Evolutionary conservation across 1,140 invertebrate species (phyloP).

Genomic region (Drosophila neocordata): DNA sequence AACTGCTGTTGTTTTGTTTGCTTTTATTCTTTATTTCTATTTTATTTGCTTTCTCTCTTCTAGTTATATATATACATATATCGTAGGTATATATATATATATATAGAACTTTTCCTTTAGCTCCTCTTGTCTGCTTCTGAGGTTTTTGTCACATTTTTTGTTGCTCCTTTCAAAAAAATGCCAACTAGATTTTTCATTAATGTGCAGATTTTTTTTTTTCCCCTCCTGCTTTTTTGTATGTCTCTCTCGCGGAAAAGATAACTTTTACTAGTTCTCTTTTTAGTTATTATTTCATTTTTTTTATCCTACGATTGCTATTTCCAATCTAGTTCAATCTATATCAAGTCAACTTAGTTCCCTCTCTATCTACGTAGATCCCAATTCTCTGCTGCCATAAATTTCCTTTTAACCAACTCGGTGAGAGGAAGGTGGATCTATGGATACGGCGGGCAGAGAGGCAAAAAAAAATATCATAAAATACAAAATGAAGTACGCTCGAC

Average conservation of each 20-base stretch:
- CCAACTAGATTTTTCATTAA: slow-evolving; percentile 61
- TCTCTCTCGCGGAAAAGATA: slow-evolving; percentile 16
- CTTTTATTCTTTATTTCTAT: slow-evolving; percentile 49
- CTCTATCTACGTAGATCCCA: slow-evolving; percentile 47
- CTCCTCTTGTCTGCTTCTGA: slow-evolving; percentile 38
- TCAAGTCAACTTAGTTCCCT: slow-evolving; percentile 24
- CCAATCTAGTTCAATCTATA: slow-evolving; percentile 37
- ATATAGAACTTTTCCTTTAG: slow-evolving; percentile 5
- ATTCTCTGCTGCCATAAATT: slow-evolving; percentile 58
- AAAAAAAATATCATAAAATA: slow-evolving; percentile 76
- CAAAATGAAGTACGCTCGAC: slow-evolving; percentile 77
- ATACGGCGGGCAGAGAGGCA: not conserved
- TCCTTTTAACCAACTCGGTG: slow-evolving; percentile 62
- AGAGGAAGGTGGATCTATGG: not conserved
- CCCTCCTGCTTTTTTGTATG: slow-evolving; percentile 29
- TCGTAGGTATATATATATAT: not conserved
- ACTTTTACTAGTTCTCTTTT: slow-evolving; percentile 4
- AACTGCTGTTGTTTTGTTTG: slow-evolving; percentile 71
- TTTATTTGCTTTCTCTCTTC: slow-evolving; percentile 4
- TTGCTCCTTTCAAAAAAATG: slow-evolving; percentile 32
- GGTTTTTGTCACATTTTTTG: slow-evolving; percentile 36
- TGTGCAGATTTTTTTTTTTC: slow-evolving; percentile 40
- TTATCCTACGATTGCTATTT: not conserved
- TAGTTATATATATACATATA: not conserved
- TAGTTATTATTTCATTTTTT: not conserved